Evolutionary conservation across 2,797 vertebrate species (phyloP).

Genomic region (Halcyon smyrnensis): DNA sequence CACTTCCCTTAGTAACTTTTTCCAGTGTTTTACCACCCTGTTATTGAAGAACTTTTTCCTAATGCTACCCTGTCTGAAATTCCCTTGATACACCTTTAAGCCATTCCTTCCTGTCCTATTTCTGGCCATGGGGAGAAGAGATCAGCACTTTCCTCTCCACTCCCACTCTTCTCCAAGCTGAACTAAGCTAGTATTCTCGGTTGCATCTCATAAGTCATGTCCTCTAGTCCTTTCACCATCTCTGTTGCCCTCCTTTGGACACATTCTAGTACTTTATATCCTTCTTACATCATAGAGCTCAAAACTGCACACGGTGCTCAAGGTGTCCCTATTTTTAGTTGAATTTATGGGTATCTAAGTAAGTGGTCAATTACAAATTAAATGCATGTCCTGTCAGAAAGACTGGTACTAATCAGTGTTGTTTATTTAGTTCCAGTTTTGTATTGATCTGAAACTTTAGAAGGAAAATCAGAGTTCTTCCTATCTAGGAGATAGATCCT

Average conservation of each 20-base stretch:
- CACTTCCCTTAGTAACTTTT: neutral
- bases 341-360: neutral
- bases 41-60: neutral
- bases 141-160: neutral
- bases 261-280: neutral
- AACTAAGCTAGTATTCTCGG: neutral
- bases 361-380: neutral
- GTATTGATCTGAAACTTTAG: neutral
- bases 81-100: neutral
- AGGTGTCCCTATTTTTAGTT: neutral
- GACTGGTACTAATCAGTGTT: neutral
- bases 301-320: neutral
- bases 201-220: neutral
- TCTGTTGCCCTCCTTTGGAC: neutral
- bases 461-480: neutral
- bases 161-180: neutral
- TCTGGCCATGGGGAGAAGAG: neutral
- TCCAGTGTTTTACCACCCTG: neutral
- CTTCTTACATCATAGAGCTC: neutral
- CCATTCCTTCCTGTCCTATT: fast-evolving
- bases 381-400: neutral
- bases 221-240: neutral
- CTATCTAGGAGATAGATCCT: neutral
- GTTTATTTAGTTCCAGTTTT: neutral
- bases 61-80: neutral